A percentile compares a stretch with the other conserved stretches of the same genome.
Conservation (phyloP, 1,140 invertebrate genomes). For the Dreissena polymorpha region DNA sequence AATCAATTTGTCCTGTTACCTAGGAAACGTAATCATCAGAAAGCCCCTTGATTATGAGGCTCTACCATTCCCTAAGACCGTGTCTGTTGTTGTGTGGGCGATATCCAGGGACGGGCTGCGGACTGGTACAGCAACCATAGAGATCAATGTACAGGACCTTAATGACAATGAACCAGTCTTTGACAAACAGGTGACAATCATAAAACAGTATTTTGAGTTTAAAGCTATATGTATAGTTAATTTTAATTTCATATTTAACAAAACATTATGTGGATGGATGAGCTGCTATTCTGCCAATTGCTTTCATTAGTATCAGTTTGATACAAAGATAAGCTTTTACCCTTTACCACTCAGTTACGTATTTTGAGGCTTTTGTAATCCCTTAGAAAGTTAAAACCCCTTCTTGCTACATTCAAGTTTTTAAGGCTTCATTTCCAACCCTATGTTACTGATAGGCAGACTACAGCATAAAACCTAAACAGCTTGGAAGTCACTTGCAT, state of each 20-base stretch:
- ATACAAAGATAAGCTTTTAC: no score
- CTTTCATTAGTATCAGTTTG: no score
- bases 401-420: no score
- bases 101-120: conserved; percentile 2
- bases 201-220: neutral
- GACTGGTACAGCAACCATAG: conserved; percentile 53
- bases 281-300: no score
- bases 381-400: no score
- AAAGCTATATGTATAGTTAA: no score
- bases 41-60: conserved; percentile 58
- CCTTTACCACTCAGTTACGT: no score
- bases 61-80: neutral
- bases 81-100: conserved; percentile 44
- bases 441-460: no score
- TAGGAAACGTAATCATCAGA: conserved; percentile 47
- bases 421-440: no score
- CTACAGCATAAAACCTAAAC: no score
- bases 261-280: neutral
- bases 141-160: conserved; percentile 56
- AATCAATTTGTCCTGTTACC: neutral
- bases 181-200: conserved; percentile 27
- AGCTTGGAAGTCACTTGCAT: no score
- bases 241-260: neutral
- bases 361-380: no score
- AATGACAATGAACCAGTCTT: conserved; percentile 66